Percentiles rank a stretch among this genome's conserved stretches.
Evolutionary conservation across 2,888 invertebrate species (phyloP).

Genomic region (Xylophagus ater): DNA sequence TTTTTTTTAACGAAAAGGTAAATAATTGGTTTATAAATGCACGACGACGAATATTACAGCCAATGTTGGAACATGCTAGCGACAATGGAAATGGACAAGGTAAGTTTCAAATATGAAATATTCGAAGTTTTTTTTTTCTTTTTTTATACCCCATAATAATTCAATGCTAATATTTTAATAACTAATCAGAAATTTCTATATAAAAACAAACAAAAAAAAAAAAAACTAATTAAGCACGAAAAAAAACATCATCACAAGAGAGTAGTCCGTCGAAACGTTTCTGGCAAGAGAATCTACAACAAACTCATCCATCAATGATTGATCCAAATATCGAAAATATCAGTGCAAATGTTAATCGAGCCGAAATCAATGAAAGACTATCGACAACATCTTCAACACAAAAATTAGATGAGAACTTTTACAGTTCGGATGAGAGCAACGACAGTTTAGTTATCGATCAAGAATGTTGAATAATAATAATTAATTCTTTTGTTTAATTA

Average conservation of each 20-base stretch:
- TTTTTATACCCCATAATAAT: no score
- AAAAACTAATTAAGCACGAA: conserved; percentile 15
- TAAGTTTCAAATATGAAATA: conserved; percentile 3
- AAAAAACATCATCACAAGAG: conserved; percentile 13
- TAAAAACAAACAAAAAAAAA: conserved; percentile 15
- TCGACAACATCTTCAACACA: conserved; percentile 10
- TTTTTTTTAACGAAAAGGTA: conserved; percentile 38
- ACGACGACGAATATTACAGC: conserved; percentile 77
- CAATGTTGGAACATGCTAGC: conserved; percentile 62
- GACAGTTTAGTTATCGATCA: conserved; percentile 21
- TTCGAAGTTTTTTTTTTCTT: no score
- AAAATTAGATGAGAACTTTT: conserved; percentile 19
- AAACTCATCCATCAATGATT: conserved; percentile 16
- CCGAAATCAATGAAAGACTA: conserved; percentile 17
- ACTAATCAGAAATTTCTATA: conserved; percentile 13
- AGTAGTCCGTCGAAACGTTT: conserved; percentile 18
- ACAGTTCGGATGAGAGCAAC: conserved; percentile 22
- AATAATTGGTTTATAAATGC: conserved; percentile 95
- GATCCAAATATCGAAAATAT: conserved; percentile 22
- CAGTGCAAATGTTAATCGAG: conserved; percentile 20
- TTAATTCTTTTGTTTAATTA: no score
- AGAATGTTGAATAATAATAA: conserved; percentile 13
- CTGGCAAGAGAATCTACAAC: conserved; percentile 17
- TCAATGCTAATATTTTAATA: no score
- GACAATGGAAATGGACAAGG: conserved; percentile 19